Evolutionary conservation across 2,888 invertebrate species (phyloP).

Genomic region (Zelleria hepariella): DNA sequence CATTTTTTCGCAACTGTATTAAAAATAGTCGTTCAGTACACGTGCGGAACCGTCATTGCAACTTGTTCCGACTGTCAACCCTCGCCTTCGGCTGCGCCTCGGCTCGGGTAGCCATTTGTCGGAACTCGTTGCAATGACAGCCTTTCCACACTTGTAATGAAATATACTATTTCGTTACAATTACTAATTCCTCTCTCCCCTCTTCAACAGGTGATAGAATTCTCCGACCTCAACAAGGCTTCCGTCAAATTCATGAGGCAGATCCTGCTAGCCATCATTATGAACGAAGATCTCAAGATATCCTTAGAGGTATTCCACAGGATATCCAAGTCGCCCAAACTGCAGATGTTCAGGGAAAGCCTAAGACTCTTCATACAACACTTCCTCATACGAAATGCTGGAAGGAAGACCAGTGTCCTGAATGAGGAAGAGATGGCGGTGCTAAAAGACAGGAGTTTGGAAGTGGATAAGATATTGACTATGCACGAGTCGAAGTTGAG

Average conservation of each 20-base stretch:
- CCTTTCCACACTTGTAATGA: too few relatives aligned
- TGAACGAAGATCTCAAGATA: conserved; percentile 74
- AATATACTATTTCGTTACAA: too few relatives aligned
- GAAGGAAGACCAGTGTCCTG: conserved; percentile 46
- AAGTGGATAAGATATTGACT: conserved; percentile 77
- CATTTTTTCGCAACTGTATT: too few relatives aligned
- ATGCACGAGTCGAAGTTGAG: conserved; percentile 56
- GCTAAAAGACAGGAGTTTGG: conserved; percentile 68
- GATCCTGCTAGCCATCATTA: conserved; percentile 80
- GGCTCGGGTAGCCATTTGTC: too few relatives aligned
- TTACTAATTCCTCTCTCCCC: too few relatives aligned
- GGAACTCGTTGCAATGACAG: too few relatives aligned
- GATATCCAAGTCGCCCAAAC: conserved; percentile 79
- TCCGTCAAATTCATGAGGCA: conserved; percentile 85
- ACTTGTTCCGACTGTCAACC: too few relatives aligned
- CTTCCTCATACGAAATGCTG: conserved; percentile 80
- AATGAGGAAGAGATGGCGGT: conserved; percentile 42
- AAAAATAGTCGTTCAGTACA: too few relatives aligned
- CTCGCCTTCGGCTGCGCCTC: too few relatives aligned
- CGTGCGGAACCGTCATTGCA: too few relatives aligned
- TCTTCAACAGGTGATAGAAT: conserved; percentile 80
- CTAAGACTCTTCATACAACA: conserved; percentile 88
- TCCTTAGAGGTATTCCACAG: conserved; percentile 79
- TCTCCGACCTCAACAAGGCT: conserved; percentile 85
- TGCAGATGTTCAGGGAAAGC: conserved; percentile 87